Percentiles rank a stretch among this genome's conserved stretches.
Evolutionary conservation across 2,113 vertebrate species (phyloP).

Genomic region (Cynopterus brachyotis): DNA sequence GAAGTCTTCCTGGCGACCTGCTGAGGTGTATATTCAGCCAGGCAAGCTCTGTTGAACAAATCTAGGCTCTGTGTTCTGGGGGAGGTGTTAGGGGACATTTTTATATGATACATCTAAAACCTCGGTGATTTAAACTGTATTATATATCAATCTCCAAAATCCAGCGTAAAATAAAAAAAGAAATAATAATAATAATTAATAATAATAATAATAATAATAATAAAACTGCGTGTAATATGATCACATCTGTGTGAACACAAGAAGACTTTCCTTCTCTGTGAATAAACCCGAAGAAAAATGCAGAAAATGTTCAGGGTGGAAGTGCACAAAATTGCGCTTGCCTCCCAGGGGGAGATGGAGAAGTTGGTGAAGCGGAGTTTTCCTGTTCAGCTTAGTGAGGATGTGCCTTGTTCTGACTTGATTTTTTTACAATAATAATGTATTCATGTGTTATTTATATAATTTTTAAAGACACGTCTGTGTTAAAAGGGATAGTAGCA

Average conservation of each 20-base stretch:
- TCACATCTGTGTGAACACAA: neutral
- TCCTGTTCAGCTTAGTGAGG: neutral
- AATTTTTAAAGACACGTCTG: neutral
- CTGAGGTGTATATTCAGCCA: neutral
- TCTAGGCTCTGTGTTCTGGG: rapidly evolving
- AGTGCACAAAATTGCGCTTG: neutral
- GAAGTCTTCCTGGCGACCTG: neutral
- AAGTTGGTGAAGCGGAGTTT: neutral
- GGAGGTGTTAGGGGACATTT: neutral
- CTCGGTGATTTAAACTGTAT: neutral
- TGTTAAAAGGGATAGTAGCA: neutral
- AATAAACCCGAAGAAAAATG: neutral
- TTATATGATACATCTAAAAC: neutral
- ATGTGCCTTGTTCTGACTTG: neutral
- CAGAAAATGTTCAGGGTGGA: neutral
- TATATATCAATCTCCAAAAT: neutral
- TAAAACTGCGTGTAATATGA: neutral
- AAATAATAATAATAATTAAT: neutral
- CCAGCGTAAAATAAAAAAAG: neutral
- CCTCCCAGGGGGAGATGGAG: neutral
- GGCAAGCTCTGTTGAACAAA: neutral
- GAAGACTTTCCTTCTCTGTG: neutral
- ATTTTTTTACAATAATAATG: neutral
- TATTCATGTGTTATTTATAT: neutral
- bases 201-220: too few relatives aligned